Evolutionary conservation across 1,140 invertebrate genomes (phyloP).

Genomic region (Lamellibrachia luymesi): DNA sequence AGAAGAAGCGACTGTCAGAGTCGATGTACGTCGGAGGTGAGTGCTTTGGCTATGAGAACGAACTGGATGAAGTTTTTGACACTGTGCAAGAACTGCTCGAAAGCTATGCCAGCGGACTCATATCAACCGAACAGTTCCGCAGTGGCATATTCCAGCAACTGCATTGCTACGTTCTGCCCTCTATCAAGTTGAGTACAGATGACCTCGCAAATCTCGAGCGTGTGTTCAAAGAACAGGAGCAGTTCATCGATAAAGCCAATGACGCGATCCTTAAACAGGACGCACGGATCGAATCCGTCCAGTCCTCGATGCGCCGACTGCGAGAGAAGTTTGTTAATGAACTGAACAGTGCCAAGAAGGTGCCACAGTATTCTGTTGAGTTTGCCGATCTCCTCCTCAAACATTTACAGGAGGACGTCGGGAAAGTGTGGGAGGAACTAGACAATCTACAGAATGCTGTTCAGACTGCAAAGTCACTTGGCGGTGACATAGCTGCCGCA

Average conservation of each 20-base stretch:
- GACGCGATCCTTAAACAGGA: not conserved
- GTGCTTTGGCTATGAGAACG: constrained; percentile 16
- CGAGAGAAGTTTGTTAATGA: not conserved
- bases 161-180: constrained; percentile 15
- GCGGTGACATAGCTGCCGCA: not conserved
- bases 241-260: not conserved
- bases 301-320: not conserved
- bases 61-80: constrained; percentile 30
- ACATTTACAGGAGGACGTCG: not conserved
- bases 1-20: constrained; percentile 19
- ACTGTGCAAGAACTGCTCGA: constrained; percentile 8
- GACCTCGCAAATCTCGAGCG: not conserved
- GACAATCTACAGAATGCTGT: not conserved
- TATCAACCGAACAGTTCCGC: constrained; percentile 10
- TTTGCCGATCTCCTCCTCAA: constrained; percentile 10
- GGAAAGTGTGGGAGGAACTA: not conserved
- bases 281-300: not conserved
- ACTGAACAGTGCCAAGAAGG: not conserved
- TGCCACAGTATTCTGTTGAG: not conserved
- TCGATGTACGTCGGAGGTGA: constrained; percentile 24
- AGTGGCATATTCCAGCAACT: constrained; percentile 13
- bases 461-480: not conserved
- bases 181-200: constrained; percentile 3
- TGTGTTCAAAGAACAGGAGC: not conserved
- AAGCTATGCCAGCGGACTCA: not conserved